Percentiles rank a stretch among this genome's conserved stretches.
Evolutionary conservation across 2,888 invertebrate species (phyloP).

Genomic region (Xylocampa areola): DNA sequence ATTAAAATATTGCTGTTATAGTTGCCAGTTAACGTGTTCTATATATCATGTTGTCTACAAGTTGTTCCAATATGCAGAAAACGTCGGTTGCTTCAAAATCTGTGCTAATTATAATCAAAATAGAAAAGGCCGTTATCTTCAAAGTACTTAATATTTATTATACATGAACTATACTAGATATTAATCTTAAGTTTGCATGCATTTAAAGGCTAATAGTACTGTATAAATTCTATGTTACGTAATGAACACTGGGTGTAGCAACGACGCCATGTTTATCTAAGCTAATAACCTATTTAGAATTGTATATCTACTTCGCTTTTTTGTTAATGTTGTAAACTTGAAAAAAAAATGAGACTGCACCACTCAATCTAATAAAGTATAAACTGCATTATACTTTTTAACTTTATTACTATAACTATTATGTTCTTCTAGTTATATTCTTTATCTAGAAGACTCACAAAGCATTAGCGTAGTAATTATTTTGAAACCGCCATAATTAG

Average conservation of each 20-base stretch:
- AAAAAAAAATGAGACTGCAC: background rate
- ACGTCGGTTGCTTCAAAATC: slow-evolving; percentile 11
- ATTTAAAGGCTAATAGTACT: slow-evolving; percentile 2
- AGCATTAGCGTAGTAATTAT: too few relatives aligned
- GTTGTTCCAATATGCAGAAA: slow-evolving; percentile 13
- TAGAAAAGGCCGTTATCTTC: background rate
- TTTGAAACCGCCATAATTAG: too few relatives aligned
- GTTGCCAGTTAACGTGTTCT: slow-evolving; percentile 7
- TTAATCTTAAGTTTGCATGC: background rate
- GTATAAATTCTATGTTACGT: slow-evolving; percentile 6
- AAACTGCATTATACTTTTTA: too few relatives aligned
- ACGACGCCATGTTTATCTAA: slow-evolving; percentile 11
- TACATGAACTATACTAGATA: background rate
- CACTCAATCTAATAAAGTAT: too few relatives aligned
- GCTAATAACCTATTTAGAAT: slow-evolving; percentile 10
- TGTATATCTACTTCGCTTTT: background rate
- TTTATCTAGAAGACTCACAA: too few relatives aligned
- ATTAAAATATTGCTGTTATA: slow-evolving; percentile 25
- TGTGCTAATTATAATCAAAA: slow-evolving; percentile 5
- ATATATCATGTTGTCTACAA: slow-evolving; percentile 6
- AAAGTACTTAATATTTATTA: slow-evolving; percentile 2
- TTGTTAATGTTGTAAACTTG: slow-evolving; percentile 1
- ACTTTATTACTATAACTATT: too few relatives aligned
- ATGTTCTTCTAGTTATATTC: too few relatives aligned
- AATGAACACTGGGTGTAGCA: slow-evolving; percentile 17